These are phyloP conservation scores for Tokudaia muenninki DNA, from an alignment of 2,797 vertebrate species.

Conservation along the genomic window DNA sequence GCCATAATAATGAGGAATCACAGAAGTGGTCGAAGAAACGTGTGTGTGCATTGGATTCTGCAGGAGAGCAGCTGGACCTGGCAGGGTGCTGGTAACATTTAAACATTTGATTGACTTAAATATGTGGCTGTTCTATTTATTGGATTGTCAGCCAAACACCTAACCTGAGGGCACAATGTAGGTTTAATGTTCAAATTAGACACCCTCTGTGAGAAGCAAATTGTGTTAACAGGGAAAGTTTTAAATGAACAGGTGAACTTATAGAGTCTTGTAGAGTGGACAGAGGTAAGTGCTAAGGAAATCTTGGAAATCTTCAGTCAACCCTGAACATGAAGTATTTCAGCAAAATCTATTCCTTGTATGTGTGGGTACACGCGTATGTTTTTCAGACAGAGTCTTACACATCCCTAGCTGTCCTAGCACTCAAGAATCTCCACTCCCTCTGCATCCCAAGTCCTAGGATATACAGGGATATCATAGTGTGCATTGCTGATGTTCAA, in stretches of 20 bases:
- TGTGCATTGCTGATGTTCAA: background rate
- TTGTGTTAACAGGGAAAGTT: background rate
- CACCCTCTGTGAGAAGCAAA: constrained; percentile 23
- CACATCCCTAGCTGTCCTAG: background rate
- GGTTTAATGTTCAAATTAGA: background rate
- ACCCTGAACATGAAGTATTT: constrained; percentile 12
- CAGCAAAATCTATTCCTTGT: background rate
- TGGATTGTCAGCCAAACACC: background rate
- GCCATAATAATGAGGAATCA: background rate
- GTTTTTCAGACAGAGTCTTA: background rate
- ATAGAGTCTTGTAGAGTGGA: background rate
- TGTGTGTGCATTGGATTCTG: background rate
- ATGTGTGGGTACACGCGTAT: background rate
- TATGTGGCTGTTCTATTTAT: background rate
- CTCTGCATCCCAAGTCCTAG: background rate
- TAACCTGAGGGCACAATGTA: background rate
- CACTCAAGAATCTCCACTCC: background rate
- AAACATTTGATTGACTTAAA: constrained; percentile 38
- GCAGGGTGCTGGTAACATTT: constrained; percentile 5
- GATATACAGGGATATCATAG: background rate
- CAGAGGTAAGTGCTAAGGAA: background rate
- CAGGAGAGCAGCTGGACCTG: background rate
- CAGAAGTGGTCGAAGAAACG: background rate
- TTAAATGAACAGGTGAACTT: constrained; percentile 1
- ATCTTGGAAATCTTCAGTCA: background rate